Percentiles rank a stretch among this genome's conserved stretches.
phyloP scores from a whole-genome alignment of 2,797 vertebrate species.

The Trachurus trachurus region DNA sequence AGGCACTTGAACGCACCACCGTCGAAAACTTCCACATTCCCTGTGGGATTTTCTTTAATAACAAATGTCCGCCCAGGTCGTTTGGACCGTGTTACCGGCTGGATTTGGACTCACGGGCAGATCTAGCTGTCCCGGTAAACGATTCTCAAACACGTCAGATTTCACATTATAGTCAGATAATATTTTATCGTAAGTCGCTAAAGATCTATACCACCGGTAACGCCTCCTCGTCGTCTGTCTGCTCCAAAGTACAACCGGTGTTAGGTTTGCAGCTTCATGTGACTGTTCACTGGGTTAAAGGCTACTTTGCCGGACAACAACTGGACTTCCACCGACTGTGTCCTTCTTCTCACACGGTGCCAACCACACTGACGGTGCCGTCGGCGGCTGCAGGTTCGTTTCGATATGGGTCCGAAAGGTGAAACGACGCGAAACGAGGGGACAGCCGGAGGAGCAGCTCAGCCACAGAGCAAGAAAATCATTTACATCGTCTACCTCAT shows the following conservation, averaged over 20 bases:
- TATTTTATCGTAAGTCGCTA: neutral
- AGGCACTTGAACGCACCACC: slow-evolving; percentile 33
- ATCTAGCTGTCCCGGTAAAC: neutral
- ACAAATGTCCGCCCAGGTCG: fast-evolving
- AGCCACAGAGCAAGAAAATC: slow-evolving; percentile 37
- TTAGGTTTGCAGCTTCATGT: neutral
- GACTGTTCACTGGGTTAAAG: slow-evolving; percentile 34
- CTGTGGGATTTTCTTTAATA: neutral
- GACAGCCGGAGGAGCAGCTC: neutral
- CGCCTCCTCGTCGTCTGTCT: slow-evolving; percentile 19
- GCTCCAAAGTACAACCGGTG: slow-evolving; percentile 58
- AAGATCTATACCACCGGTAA: neutral
- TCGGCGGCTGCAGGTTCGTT: neutral
- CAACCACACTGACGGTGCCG: neutral
- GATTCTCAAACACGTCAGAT: fast-evolving
- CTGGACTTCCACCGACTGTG: no score
- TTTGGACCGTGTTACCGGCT: fast-evolving
- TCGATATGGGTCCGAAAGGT: slow-evolving; percentile 42
- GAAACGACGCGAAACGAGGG: slow-evolving; percentile 17
- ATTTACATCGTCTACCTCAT: slow-evolving; percentile 80
- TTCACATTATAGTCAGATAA: fast-evolving
- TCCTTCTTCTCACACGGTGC: neutral
- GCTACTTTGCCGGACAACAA: neutral
- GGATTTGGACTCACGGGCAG: neutral
- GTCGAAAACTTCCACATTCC: neutral